phyloP scores from a whole-genome alignment of 2,888 invertebrate species.

The Panopea generosa region DNA sequence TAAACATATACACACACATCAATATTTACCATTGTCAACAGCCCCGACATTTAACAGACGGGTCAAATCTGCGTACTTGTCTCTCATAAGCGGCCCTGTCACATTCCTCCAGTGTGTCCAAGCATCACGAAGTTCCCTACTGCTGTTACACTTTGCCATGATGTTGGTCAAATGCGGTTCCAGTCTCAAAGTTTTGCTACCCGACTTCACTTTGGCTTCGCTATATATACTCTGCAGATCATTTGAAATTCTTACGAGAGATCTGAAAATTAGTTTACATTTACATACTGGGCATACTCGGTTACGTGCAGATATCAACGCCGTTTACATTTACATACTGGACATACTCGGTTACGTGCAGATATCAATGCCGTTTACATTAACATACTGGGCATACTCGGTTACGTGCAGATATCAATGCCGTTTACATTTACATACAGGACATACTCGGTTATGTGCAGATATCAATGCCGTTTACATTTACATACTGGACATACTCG shows the following conservation, averaged over 20 bases:
- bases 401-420: no score
- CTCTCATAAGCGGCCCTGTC: constrained; percentile 91
- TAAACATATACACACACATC: no score
- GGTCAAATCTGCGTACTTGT: constrained; percentile 92
- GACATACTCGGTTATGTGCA: no score
- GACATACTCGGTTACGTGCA: no score
- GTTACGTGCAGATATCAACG: no score
- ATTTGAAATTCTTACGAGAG: constrained; percentile 29
- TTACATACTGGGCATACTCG: no score
- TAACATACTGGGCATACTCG: no score
- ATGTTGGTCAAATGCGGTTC: constrained; percentile 79
- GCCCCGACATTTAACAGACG: constrained; percentile 93
- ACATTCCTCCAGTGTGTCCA: constrained; percentile 94
- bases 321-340: no score
- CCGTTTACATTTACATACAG: no score
- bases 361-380: no score
- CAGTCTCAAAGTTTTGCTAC: constrained; percentile 18
- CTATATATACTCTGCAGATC: constrained; percentile 60
- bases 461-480: no score
- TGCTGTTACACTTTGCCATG: constrained; percentile 87
- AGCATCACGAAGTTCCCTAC: constrained; percentile 91
- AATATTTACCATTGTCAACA: constrained; percentile 89
- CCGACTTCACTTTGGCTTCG: constrained; percentile 53
- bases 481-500: no score
- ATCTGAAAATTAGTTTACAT: constrained; percentile 44